Percentiles rank a stretch among this genome's conserved stretches.
phyloP scores from a whole-genome alignment of 53 echinoderm and acorn worm species.

The Holothuria leucospilota region DNA sequence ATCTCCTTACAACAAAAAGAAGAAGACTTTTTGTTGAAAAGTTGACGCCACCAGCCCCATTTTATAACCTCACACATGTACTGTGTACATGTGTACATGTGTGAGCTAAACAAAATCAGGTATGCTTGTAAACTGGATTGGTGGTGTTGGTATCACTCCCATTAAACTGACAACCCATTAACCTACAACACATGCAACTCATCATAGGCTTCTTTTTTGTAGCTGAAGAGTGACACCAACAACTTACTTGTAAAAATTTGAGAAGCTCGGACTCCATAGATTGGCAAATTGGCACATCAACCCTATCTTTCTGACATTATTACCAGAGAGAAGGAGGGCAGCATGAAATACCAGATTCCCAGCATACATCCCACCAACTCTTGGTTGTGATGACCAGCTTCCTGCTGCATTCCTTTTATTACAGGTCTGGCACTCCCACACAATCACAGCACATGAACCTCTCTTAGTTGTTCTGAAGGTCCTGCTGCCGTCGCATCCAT shows the following conservation, averaged over 20 bases:
- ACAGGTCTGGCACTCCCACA: background rate
- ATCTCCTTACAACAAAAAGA: too few relatives aligned
- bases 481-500: background rate
- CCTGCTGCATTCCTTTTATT: background rate
- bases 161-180: too few relatives aligned
- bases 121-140: too few relatives aligned
- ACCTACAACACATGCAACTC: too few relatives aligned
- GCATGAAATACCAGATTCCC: background rate
- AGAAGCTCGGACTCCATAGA: background rate
- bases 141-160: too few relatives aligned
- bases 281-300: slow-evolving; percentile 6
- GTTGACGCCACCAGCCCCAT: too few relatives aligned
- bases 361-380: background rate
- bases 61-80: too few relatives aligned
- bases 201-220: too few relatives aligned
- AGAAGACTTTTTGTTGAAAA: too few relatives aligned
- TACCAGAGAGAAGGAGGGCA: slow-evolving; percentile 4
- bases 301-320: background rate
- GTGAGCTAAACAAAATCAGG: too few relatives aligned
- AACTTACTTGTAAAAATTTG: slow-evolving; percentile 10
- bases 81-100: too few relatives aligned
- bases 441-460: background rate
- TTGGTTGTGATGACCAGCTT: slow-evolving; percentile 1
- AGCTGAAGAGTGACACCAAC: too few relatives aligned
- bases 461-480: background rate